Conservation (phyloP, 30 jellyfish, hydroid and myxozoan genomes). For the Turritopsis rubra region DNA sequence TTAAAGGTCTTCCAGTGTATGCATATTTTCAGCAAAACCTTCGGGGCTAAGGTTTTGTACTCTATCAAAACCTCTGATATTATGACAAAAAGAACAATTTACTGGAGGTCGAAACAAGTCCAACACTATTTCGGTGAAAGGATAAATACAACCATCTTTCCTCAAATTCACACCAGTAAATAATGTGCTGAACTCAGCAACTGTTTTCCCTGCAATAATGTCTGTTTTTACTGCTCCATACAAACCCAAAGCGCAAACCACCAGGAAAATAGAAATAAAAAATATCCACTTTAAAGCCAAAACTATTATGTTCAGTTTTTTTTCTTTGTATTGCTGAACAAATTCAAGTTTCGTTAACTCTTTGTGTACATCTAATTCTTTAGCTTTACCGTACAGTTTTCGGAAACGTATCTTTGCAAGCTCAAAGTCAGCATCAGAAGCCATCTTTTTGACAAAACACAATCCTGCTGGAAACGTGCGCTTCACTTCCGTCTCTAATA, state of each 20-base stretch:
- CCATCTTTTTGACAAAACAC: background rate
- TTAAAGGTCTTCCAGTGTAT: constrained; percentile 70
- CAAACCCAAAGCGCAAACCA: constrained; percentile 20
- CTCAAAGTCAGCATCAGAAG: constrained; percentile 28
- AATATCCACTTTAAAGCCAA: constrained; percentile 11
- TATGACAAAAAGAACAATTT: constrained; percentile 72
- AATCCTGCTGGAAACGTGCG: background rate
- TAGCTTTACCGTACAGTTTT: constrained; percentile 56
- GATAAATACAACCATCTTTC: constrained; percentile 48
- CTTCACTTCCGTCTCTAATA: background rate
- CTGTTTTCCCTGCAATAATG: constrained; percentile 18
- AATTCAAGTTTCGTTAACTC: constrained; percentile 45
- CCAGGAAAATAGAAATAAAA: constrained; percentile 12
- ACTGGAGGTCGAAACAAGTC: constrained; percentile 81
- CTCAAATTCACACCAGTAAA: constrained; percentile 40
- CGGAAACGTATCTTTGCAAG: constrained; percentile 57
- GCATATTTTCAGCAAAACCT: constrained; percentile 69
- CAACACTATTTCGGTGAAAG: constrained; percentile 46
- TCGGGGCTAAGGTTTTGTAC: constrained; percentile 59
- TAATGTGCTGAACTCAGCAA: constrained; percentile 44
- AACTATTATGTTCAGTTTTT: constrained; percentile 6
- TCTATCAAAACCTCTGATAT: constrained; percentile 53
- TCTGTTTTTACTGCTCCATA: constrained; percentile 36
- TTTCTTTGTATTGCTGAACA: constrained; percentile 43
- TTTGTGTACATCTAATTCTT: constrained; percentile 46